phyloP scores from a whole-genome alignment of 1,140 invertebrate genomes.

The Calephelis nemesis region DNA sequence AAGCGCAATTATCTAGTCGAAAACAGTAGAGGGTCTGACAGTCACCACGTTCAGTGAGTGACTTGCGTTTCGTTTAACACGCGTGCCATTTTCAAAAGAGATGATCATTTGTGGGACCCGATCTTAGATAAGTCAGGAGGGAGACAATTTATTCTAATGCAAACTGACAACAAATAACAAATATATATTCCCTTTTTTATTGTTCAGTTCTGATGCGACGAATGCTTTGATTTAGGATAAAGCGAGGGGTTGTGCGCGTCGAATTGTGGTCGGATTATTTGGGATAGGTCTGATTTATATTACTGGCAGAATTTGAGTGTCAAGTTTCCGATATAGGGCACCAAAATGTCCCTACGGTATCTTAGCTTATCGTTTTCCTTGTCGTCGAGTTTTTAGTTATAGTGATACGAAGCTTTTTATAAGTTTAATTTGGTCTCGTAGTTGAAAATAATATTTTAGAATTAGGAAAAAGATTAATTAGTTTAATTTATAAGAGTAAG shows the following conservation, averaged over 20 bases:
- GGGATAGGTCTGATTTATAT: slow-evolving; percentile 64
- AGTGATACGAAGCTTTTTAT: neutral
- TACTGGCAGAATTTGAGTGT: slow-evolving; percentile 58
- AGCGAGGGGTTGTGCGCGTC: slow-evolving; percentile 57
- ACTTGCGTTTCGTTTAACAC: slow-evolving; percentile 17
- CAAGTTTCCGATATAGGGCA: slow-evolving; percentile 29
- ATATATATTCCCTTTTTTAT: slow-evolving; percentile 76
- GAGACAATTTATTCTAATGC: slow-evolving; percentile 70
- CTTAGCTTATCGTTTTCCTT: neutral
- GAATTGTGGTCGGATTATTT: slow-evolving; percentile 72
- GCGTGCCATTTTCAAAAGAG: slow-evolving; percentile 50
- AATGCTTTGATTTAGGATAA: slow-evolving; percentile 71
- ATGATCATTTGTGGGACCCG: slow-evolving; percentile 73
- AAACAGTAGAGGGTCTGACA: slow-evolving; percentile 42
- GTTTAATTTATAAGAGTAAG: no score
- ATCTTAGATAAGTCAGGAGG: slow-evolving; percentile 65
- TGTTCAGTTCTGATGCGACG: slow-evolving; percentile 65
- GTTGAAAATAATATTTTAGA: no score
- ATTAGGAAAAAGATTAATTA: no score
- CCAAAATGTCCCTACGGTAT: slow-evolving; percentile 10
- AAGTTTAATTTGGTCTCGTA: no score
- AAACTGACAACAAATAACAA: slow-evolving; percentile 76
- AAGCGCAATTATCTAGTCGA: slow-evolving; percentile 5
- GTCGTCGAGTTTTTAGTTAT: neutral
- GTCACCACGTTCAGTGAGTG: slow-evolving; percentile 5